Evolutionary conservation across 2,113 vertebrate genomes (phyloP), one percentile per base, ranked within the genome.

Genomic region (Corythoichthys intestinalis): DNA sequence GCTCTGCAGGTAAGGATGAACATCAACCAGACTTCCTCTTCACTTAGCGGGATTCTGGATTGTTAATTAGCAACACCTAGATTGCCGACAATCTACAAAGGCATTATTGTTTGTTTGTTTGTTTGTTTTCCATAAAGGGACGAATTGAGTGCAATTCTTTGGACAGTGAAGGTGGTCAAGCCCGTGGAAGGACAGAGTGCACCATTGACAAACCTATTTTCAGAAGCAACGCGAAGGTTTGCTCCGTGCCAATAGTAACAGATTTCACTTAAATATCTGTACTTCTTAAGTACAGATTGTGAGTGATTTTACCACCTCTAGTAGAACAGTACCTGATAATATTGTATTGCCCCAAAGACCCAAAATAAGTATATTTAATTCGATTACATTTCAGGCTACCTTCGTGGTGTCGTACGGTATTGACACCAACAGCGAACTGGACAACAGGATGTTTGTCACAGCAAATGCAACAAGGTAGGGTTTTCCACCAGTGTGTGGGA

Each of bases 151-250:
- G 93, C 80, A 86, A 66, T 39, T 91, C 92, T 0, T 0, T 77
- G 49, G 90, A 87, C 35, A 77, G 81, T 48, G 73, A 87, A 39
- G 69, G 50, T 12, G 80, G 56, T 4, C 7, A 53, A 47, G 14
- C 0, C 0, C 17, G 41, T 49, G 82, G 82, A 68, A 73, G 53
- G 56, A 94, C 86, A 37, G 72, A 72, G 41, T 95, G 94, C 67
- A 77, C 39, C 13, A 47, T 95, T 69, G 81, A 90, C 79, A 93
- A 89, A 50, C 94, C 94, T 4, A 91, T 94, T 79, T 90, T 95
- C 48, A 91, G n/a, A 4, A 78, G 59, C 52, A 83, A 86, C 0
- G 0, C 70, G 0, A 72, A 85, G 88, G 93, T 94, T 73, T 39
- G 85, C 60, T 50, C 2, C 20, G 20, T 28, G 20, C 20, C 20